Evolutionary conservation across 2,113 vertebrate genomes (phyloP).

Genomic region (Mesembrinibis cayennensis): DNA sequence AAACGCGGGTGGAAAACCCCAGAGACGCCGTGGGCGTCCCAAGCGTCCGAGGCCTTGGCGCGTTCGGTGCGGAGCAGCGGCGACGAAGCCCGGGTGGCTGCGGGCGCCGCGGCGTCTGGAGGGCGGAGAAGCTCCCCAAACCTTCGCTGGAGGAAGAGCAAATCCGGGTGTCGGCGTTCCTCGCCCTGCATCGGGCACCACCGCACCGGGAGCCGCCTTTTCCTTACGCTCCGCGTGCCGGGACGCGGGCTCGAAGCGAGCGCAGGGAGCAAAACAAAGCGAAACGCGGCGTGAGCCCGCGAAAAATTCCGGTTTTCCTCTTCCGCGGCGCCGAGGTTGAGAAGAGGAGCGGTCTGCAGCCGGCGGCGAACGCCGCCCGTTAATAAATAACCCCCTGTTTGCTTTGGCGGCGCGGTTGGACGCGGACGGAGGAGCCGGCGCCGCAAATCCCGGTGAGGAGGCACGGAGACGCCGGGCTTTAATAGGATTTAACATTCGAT

Average conservation of each 20-base stretch:
- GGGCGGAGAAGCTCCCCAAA: neutral
- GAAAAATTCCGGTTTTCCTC: neutral
- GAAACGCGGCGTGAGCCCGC: fast-evolving
- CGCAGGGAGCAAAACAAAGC: neutral
- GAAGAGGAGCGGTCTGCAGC: neutral
- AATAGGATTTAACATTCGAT: neutral
- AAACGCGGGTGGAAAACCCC: neutral
- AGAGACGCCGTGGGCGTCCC: fast-evolving
- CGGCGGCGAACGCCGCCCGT: neutral
- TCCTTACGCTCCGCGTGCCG: neutral
- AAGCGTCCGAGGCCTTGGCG: fast-evolving
- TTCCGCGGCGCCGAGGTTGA: fast-evolving
- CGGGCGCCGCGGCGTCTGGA: no score
- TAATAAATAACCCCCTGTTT: neutral
- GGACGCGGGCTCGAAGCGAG: fast-evolving
- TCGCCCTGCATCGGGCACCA: neutral
- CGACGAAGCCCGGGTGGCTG: neutral
- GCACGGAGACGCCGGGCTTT: neutral
- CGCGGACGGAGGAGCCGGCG: fast-evolving
- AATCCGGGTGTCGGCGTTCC: fast-evolving
- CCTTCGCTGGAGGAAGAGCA: neutral
- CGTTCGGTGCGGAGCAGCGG: neutral
- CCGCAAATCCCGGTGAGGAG: no score
- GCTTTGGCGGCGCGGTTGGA: neutral
- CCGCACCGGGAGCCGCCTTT: neutral